A percentile compares a stretch with the other conserved stretches of the same genome.
phyloP scores from a whole-genome alignment of 2,113 vertebrate species.

The Mirounga angustirostris region DNA sequence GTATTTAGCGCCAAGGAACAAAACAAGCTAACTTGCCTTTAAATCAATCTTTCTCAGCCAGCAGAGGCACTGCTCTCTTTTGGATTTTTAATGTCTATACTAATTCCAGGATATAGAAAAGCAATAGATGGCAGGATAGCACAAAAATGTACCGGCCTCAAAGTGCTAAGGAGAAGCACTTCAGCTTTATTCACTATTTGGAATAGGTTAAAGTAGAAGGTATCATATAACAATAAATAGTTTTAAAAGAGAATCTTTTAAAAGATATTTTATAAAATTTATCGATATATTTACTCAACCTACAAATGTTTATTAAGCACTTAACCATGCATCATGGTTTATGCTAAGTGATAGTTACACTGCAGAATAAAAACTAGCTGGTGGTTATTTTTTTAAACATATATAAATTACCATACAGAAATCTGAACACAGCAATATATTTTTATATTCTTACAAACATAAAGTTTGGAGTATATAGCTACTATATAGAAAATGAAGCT shows the following conservation, averaged over 20 bases:
- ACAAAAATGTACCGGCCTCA: background rate
- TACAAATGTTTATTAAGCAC: conserved; percentile 40
- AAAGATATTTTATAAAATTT: background rate
- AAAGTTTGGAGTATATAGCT: conserved; percentile 55
- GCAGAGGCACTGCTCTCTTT: background rate
- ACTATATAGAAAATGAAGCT: conserved; percentile 67
- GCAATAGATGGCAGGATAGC: background rate
- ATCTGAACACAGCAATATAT: background rate
- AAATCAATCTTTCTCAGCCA: background rate
- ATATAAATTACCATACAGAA: background rate
- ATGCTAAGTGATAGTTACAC: conserved; percentile 39
- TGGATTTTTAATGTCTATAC: background rate
- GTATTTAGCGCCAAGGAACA: conserved; percentile 54
- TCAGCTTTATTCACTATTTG: background rate
- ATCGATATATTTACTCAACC: background rate
- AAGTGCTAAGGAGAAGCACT: background rate
- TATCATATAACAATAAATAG: background rate
- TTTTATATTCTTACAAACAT: conserved; percentile 68
- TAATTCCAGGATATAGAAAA: background rate
- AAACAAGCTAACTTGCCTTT: conserved; percentile 25
- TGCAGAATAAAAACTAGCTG: conserved; percentile 63
- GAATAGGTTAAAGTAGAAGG: background rate
- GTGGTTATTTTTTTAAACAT: conserved; percentile 53
- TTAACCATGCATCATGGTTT: background rate
- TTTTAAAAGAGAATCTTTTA: background rate